A percentile compares a stretch with the other conserved stretches of the same genome.
Conservation (phyloP, 2,113 vertebrate genomes). For the Orycteropus afer region DNA sequence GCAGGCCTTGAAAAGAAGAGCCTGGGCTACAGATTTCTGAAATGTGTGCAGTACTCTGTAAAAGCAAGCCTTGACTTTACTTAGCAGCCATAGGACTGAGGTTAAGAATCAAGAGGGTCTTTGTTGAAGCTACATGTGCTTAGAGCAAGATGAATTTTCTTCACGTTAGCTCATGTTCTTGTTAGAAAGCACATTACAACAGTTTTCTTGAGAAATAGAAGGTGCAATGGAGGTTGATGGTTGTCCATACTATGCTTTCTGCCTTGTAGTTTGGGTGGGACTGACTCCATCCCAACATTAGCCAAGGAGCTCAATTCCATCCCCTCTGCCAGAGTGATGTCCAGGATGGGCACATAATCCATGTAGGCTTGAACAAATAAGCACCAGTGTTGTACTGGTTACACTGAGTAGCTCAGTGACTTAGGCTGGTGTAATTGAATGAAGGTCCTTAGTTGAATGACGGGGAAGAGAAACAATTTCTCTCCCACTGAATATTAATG, state of each 20-base stretch:
- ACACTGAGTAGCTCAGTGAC: neutral
- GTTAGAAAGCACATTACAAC: conserved; percentile 11
- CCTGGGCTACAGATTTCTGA: neutral
- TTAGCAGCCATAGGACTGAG: neutral
- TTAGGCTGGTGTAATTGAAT: neutral
- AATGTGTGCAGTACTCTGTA: neutral
- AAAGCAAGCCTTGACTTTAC: neutral
- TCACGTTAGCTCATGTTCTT: neutral
- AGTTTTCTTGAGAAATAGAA: conserved; percentile 36
- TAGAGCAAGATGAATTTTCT: neutral
- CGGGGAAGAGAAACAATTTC: neutral
- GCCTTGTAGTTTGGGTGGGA: neutral
- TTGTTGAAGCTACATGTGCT: neutral
- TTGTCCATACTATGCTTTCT: neutral
- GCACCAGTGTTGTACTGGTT: neutral
- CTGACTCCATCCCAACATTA: neutral
- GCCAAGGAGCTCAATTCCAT: neutral
- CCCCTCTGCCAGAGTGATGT: neutral
- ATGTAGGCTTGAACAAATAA: neutral
- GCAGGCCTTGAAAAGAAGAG: neutral
- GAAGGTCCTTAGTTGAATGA: neutral
- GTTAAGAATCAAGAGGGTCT: neutral
- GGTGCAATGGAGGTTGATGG: neutral
- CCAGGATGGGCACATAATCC: neutral
- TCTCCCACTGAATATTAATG: neutral